Conservation (phyloP, 2,888 invertebrate genomes). For the Chrysolina haemoptera region DNA sequence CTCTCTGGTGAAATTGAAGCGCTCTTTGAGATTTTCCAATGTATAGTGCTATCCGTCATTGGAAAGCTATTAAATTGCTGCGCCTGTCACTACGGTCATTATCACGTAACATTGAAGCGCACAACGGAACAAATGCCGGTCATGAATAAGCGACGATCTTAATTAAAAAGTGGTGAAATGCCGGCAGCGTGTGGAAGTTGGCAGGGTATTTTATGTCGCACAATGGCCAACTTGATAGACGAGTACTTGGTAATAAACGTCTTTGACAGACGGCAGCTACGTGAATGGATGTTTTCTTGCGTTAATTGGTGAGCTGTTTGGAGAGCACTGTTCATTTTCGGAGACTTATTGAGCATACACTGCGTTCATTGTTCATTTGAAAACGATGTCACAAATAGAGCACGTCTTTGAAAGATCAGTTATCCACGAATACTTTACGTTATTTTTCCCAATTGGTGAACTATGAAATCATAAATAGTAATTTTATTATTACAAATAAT, state of each 20-base stretch:
- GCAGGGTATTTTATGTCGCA: not conserved
- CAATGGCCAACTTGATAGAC: not conserved
- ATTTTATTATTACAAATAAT: no score
- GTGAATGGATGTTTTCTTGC: not conserved
- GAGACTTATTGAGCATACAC: not conserved
- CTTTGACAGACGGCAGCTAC: not conserved
- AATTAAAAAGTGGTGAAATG: constrained; percentile 1
- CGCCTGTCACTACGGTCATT: not conserved
- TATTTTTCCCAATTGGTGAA: no score
- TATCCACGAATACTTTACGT: no score
- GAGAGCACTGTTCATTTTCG: not conserved
- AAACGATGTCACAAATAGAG: no score
- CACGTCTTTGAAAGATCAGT: no score
- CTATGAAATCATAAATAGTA: no score
- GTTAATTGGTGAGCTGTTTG: not conserved
- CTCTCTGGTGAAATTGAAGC: no score
- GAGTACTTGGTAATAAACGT: constrained; percentile 10
- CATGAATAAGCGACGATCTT: not conserved
- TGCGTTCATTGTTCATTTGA: no score
- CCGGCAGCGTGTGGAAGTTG: not conserved
- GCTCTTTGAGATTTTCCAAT: no score
- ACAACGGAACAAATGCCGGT: not conserved
- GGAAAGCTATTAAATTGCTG: no score
- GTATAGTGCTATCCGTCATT: no score
- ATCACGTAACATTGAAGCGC: not conserved